These are phyloP conservation scores for Drosophila meridionalis DNA, from an alignment of 2,888 invertebrate species.

Conservation along the genomic window DNA sequence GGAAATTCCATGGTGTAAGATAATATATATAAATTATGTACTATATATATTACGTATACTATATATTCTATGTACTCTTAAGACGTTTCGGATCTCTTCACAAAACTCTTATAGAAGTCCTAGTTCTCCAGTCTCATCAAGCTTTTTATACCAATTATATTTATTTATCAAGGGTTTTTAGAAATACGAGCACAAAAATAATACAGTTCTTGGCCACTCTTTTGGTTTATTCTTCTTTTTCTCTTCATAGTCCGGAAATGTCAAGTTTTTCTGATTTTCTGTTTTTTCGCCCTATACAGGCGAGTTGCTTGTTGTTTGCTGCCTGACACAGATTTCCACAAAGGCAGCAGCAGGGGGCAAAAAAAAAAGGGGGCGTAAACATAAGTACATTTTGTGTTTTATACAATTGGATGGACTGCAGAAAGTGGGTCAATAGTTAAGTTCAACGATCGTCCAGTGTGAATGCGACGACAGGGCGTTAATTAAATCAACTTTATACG, in stretches of 20 bases:
- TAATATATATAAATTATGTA: background rate
- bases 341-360: background rate
- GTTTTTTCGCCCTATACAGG: constrained; percentile 3
- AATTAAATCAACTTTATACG: constrained; percentile 50
- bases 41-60: background rate
- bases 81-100: background rate
- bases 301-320: constrained; percentile 12
- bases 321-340: constrained; percentile 36
- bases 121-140: background rate
- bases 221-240: background rate
- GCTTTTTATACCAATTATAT: constrained; percentile 1
- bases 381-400: constrained; percentile 22
- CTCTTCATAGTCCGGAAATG: constrained; percentile 21
- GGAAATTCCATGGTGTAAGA: background rate
- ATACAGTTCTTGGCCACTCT: background rate
- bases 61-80: background rate
- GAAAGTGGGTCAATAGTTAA: constrained; percentile 61
- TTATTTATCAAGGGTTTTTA: background rate
- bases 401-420: constrained; percentile 19
- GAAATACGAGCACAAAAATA: background rate
- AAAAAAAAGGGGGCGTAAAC: background rate
- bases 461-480: constrained; percentile 29
- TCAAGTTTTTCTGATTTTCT: constrained; percentile 8
- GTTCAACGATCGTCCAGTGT: constrained; percentile 41
- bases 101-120: background rate